Conservation (phyloP, 2,888 invertebrate genomes). For the Amiota communis region DNA sequence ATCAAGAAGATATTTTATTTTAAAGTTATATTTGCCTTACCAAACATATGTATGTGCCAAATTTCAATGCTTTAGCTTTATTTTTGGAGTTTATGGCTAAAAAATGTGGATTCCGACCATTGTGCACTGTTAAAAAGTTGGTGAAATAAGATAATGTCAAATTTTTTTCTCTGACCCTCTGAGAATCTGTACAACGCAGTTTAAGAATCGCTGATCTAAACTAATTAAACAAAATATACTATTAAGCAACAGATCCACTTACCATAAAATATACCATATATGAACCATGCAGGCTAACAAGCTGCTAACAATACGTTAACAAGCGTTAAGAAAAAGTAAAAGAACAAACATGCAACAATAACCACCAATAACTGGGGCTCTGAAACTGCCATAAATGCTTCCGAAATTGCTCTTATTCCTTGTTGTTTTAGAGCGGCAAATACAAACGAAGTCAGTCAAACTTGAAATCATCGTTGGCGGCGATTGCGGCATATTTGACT, state of each 20-base stretch:
- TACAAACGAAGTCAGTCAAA: conserved; percentile 40
- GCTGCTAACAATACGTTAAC: conserved; percentile 57
- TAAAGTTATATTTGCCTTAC: no score
- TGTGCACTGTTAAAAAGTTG: no score
- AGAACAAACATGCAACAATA: conserved; percentile 1
- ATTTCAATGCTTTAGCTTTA: no score
- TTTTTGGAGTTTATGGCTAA: no score
- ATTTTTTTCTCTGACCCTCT: no score
- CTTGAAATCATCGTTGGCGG: conserved; percentile 5
- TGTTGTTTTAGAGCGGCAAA: conserved; percentile 41
- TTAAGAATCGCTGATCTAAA: conserved; percentile 47
- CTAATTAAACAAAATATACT: conserved; percentile 69
- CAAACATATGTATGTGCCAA: no score
- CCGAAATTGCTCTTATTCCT: neutral
- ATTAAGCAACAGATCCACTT: conserved; percentile 70
- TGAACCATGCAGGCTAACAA: conserved; percentile 67
- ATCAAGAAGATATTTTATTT: no score
- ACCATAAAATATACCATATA: conserved; percentile 69
- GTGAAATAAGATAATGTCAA: no score
- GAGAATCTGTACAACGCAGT: no score
- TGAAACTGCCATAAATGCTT: conserved; percentile 36
- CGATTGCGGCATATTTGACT: conserved; percentile 52
- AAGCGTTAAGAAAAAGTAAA: conserved; percentile 22
- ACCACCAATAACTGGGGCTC: neutral
- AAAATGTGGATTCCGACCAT: no score